These are phyloP conservation scores for Eueremaeus valkanovi DNA, from an alignment of 2,888 invertebrate species.

Conservation along the genomic window DNA sequence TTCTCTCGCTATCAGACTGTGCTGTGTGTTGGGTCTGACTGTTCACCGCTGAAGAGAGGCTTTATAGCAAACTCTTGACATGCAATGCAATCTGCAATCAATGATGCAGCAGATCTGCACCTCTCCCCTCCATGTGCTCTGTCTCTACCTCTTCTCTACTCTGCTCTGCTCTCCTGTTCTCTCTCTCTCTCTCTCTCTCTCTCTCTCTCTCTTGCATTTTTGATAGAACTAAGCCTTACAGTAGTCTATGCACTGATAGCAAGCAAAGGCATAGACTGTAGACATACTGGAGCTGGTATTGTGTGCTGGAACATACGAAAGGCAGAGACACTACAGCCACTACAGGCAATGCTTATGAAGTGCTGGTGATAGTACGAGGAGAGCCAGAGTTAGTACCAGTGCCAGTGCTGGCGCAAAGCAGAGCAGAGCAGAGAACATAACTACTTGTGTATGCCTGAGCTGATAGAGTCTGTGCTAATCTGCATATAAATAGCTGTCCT, in stretches of 20 bases:
- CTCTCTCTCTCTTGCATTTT: slow-evolving; percentile 17
- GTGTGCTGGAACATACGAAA: neutral
- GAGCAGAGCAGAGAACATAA: no score
- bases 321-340: slow-evolving; percentile 16
- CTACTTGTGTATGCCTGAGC: no score
- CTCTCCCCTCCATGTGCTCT: neutral
- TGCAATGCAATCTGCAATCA: slow-evolving; percentile 24
- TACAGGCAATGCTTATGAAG: no score
- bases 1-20: neutral
- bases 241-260: neutral
- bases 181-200: slow-evolving; percentile 3
- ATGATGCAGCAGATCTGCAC: slow-evolving; percentile 4
- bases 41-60: slow-evolving; percentile 22
- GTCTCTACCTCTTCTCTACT: neutral
- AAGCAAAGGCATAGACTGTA: neutral
- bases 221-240: neutral
- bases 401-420: no score
- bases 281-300: neutral
- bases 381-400: no score
- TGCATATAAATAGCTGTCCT: slow-evolving; percentile 43
- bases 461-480: slow-evolving; percentile 39
- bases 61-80: slow-evolving; percentile 25
- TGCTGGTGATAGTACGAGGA: no score
- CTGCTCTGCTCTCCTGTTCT: neutral
- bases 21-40: neutral